Base-by-base conservation (phyloP, 2,113 vertebrate genomes). In the Pionites leucogaster region DNA sequence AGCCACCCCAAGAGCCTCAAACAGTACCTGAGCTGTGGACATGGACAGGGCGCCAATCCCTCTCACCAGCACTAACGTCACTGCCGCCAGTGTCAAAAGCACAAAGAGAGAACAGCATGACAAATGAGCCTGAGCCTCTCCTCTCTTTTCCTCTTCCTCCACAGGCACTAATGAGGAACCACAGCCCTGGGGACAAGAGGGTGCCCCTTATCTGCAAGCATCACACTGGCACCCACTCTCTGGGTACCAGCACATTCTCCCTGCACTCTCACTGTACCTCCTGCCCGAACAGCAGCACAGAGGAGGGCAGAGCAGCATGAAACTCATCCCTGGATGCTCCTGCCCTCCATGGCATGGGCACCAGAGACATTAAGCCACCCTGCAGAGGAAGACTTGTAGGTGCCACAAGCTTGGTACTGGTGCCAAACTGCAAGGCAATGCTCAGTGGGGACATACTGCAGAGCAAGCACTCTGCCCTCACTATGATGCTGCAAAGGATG, bases 51-150 rank as follows among this genome's bases (percentile, higher is more conserved):
- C 78, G 95, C 90, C 69, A 18, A 1, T 60, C 82, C 91, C 80
- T 88, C 75, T 81, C 78, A 92, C 78, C 86, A 86, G 88, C 96
- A 89, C 86, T 91, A 96, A 71, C 18, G 20, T 86, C 87, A 93
- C 76, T 6, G 16, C 46, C 1, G 2, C 63, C 87, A 65, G 72
- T 71, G 88, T 86, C 93, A 97, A 68, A 94, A 92, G 88, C 86
- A 94, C 87, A 91, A 86, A 96, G 93, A 97, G 79, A 95, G 78
- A 97, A 91, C 82, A 95, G 87, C 2, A 1, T 88, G 90, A 90
- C 92, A 84, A 80, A 83, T 3, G 17, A 74, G 42, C 9, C 2
- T 7, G 13, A 92, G 65, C 49, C 44, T 31, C 29, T 81, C 33
- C 42, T 93, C 62, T 75, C 62, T 39, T 37, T 82, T 79, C 42